Evolutionary conservation across 2,888 invertebrate genomes (phyloP).

Genomic region (Cotesia congregata): DNA sequence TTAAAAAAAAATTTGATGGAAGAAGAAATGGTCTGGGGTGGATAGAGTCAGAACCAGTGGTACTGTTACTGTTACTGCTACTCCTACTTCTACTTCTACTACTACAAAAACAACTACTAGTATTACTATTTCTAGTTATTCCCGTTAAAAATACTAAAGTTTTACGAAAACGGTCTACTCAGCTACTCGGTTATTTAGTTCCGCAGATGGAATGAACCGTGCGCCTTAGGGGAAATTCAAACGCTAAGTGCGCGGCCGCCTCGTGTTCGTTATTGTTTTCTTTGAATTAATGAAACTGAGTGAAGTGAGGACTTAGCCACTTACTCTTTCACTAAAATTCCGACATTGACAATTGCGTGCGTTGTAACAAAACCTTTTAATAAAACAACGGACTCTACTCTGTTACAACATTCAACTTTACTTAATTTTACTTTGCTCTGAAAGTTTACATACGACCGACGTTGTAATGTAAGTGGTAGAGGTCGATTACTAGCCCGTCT

Average conservation of each 20-base stretch:
- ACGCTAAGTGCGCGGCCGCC: constrained; percentile 25
- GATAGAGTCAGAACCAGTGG: not conserved
- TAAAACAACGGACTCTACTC: not conserved
- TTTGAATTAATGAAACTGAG: constrained; percentile 57
- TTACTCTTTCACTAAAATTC: not conserved
- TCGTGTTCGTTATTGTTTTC: constrained; percentile 53
- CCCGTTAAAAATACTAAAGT: constrained; percentile 32
- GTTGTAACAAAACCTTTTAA: constrained; percentile 15
- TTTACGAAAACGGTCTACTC: constrained; percentile 25
- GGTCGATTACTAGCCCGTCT: constrained; percentile 13
- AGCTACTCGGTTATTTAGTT: constrained; percentile 37
- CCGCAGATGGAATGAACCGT: constrained; percentile 33
- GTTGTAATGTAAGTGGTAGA: not conserved
- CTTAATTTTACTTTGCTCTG: not conserved
- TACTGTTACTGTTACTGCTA: not conserved
- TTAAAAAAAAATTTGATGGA: not conserved
- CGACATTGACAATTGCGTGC: constrained; percentile 23
- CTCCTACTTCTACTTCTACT: constrained; percentile 1
- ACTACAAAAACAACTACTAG: constrained; percentile 11
- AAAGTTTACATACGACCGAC: not conserved
- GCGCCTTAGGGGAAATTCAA: constrained; percentile 34
- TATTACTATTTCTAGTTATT: not conserved
- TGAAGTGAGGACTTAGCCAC: constrained; percentile 29
- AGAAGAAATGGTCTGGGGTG: not conserved
- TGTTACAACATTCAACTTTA: too few relatives aligned